A percentile compares a stretch with the other conserved stretches of the same genome.
These are phyloP conservation scores for Nycticebus coucang DNA, from an alignment of 2,113 vertebrate genomes.

Conservation along the genomic window DNA sequence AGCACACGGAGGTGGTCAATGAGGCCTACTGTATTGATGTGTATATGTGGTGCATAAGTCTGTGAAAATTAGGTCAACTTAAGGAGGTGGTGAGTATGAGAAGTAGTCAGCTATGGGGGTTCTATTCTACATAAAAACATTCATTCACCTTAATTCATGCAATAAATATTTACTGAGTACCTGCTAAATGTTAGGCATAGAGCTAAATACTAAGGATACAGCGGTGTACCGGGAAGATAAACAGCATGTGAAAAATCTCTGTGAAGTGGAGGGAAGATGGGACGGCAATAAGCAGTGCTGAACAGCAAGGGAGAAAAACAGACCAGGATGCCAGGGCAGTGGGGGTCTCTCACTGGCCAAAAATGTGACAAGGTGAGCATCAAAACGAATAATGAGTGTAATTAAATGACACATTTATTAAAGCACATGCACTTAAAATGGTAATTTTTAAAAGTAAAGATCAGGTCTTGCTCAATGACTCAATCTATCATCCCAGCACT, in stretches of 20 bases:
- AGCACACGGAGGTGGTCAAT: too few species aligned
- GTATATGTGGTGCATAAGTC: too few species aligned
- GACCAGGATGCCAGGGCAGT: not conserved
- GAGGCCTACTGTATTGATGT: too few species aligned
- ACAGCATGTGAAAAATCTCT: not conserved
- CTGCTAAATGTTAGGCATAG: not conserved
- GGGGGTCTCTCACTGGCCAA: not conserved
- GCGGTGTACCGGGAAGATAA: not conserved
- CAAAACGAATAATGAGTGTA: not conserved
- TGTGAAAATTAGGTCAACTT: too few species aligned
- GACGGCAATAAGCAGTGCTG: not conserved
- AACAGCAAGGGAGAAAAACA: not conserved
- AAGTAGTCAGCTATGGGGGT: too few species aligned
- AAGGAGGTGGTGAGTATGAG: too few species aligned
- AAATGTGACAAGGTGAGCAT: too few species aligned
- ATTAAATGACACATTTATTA: slow-evolving; percentile 33
- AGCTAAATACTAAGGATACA: not conserved
- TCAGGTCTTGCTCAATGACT: too few species aligned
- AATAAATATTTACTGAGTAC: slow-evolving; percentile 1
- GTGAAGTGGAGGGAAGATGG: not conserved
- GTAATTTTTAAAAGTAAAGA: not conserved
- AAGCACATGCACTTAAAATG: not conserved
- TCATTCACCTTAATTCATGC: not conserved
- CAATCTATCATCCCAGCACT: too few species aligned
- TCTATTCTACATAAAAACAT: not conserved